These are phyloP conservation scores for Crepidodera aurea DNA, from an alignment of 2,888 invertebrate species.

Conservation along the genomic window DNA sequence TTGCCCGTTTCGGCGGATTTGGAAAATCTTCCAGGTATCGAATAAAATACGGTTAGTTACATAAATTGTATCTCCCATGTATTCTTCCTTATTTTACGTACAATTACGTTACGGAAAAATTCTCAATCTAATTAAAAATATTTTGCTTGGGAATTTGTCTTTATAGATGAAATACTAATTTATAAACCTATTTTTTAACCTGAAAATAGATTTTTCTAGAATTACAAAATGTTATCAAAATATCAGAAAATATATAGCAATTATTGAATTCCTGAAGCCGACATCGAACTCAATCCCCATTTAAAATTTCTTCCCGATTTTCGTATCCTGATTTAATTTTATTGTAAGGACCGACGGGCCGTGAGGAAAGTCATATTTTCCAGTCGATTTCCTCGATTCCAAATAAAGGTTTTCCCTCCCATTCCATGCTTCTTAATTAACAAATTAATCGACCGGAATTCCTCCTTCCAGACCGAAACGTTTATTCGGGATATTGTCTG, in stretches of 20 bases:
- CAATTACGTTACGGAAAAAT: too few relatives aligned
- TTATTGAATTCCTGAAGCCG: not conserved
- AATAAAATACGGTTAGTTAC: too few relatives aligned
- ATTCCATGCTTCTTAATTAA: not conserved
- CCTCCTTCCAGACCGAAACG: not conserved
- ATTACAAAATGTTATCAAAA: too few relatives aligned
- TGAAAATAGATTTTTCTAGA: too few relatives aligned
- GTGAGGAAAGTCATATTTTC: slow-evolving; percentile 11
- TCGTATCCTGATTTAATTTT: slow-evolving; percentile 2
- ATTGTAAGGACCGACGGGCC: slow-evolving; percentile 2
- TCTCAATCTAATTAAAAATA: too few relatives aligned
- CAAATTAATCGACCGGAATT: not conserved
- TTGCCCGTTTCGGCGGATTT: not conserved
- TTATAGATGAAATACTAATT: too few relatives aligned
- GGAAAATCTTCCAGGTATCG: too few relatives aligned
- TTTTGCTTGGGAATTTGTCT: too few relatives aligned
- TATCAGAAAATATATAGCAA: too few relatives aligned
- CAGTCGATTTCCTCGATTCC: slow-evolving; percentile 4
- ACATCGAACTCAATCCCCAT: not conserved
- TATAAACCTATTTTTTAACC: too few relatives aligned
- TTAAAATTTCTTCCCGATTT: not conserved
- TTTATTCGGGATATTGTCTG: not conserved
- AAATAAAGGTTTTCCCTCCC: not conserved
- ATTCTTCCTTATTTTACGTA: too few relatives aligned
- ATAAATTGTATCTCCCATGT: too few relatives aligned